Percentiles rank a stretch among this genome's conserved stretches.
Evolutionary conservation across 1,140 invertebrate genomes (phyloP).

Genomic region (Ptiloglossa arizonensis): DNA sequence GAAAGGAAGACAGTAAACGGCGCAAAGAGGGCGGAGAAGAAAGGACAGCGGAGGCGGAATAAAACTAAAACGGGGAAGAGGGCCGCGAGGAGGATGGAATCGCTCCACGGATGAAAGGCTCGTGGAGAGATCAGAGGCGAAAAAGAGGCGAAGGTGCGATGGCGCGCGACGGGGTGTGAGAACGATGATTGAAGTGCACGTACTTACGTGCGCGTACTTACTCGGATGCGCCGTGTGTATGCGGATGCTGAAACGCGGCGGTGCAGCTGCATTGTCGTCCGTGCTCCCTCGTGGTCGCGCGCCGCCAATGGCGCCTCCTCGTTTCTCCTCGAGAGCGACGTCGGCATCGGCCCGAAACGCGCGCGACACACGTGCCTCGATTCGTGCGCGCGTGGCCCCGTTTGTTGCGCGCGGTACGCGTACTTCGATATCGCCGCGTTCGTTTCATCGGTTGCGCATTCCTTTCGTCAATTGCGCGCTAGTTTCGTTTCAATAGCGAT

Average conservation of each 20-base stretch:
- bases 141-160: slow-evolving; percentile 73
- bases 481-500: no score
- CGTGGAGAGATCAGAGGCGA: slow-evolving; percentile 70
- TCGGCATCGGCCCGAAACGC: slow-evolving; percentile 17
- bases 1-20: slow-evolving; percentile 43
- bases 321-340: slow-evolving; percentile 23
- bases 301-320: slow-evolving; percentile 41
- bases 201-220: slow-evolving; percentile 75
- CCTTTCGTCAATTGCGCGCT: no score
- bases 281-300: slow-evolving; percentile 73
- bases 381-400: neutral
- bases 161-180: slow-evolving; percentile 70
- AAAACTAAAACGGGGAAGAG: slow-evolving; percentile 40
- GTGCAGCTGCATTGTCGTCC: slow-evolving; percentile 62
- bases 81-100: slow-evolving; percentile 41
- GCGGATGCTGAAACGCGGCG: slow-evolving; percentile 59
- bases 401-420: no score
- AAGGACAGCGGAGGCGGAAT: slow-evolving; percentile 38
- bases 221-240: slow-evolving; percentile 61
- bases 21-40: slow-evolving; percentile 33
- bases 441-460: no score
- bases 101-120: slow-evolving; percentile 67
- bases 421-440: no score
- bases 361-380: neutral
- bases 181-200: slow-evolving; percentile 80